These are phyloP conservation scores for Musca vetustissima DNA, from an alignment of 1,140 invertebrate genomes.

Conservation along the genomic window DNA sequence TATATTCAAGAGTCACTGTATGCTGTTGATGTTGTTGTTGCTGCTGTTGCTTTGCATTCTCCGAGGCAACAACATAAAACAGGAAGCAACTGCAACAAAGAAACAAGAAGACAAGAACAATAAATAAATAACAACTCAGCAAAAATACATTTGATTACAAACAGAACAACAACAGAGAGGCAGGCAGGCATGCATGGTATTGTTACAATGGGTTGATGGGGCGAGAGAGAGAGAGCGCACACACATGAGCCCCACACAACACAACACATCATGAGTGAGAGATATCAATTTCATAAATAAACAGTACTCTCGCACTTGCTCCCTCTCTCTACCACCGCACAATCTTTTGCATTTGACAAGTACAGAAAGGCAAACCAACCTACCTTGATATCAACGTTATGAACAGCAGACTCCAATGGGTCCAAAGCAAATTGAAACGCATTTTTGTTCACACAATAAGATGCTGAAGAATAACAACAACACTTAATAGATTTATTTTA, in stretches of 20 bases:
- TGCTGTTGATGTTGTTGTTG: too few relatives aligned
- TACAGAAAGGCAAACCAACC: too few relatives aligned
- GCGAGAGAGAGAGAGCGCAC: not conserved
- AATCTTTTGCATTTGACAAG: not conserved
- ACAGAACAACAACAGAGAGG: not conserved
- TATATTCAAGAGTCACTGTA: too few relatives aligned
- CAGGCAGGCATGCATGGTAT: not conserved
- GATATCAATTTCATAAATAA: not conserved
- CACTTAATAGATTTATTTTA: not conserved
- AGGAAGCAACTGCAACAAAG: slow-evolving; percentile 28
- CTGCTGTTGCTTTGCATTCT: slow-evolving; percentile 27
- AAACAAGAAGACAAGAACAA: slow-evolving; percentile 17
- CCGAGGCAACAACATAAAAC: slow-evolving; percentile 28
- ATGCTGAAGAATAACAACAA: not conserved
- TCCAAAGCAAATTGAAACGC: slow-evolving; percentile 27
- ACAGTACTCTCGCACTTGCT: too few relatives aligned
- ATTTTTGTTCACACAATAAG: slow-evolving; percentile 20
- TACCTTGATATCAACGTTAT: slow-evolving; percentile 29
- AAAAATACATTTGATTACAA: not conserved
- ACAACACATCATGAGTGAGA: too few relatives aligned
- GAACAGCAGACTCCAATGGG: slow-evolving; percentile 25
- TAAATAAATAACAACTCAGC: not conserved
- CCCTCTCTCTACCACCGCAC: too few relatives aligned
- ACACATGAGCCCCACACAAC: not conserved
- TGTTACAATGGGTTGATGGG: not conserved